Evolutionary conservation across 2,797 vertebrate genomes (phyloP), one percentile per base, ranked within the genome.

Genomic region (Gephyroberyx darwinii): DNA sequence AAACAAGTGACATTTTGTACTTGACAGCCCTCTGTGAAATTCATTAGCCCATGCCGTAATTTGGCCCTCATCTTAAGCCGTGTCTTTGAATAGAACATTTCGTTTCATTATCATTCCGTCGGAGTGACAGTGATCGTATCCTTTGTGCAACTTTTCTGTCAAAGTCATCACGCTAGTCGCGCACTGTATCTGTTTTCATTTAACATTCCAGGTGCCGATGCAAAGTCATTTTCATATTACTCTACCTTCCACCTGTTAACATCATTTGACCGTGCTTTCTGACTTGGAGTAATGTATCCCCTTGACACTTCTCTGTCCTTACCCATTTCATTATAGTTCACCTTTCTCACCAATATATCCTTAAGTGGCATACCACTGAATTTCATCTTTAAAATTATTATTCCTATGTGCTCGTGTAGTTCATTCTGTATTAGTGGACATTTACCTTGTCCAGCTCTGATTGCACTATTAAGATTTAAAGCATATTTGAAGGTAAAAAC

Each of bases 181-280:
- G 57, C 37, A 57, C 30, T 19, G 37, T 71, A 53, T 57, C 41
- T 30, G 30, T 64, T 75, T 66, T 50, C 65, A 57, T 47, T 48
- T 12, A 20, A 51, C 0, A 12, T 26, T 9, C 10, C 0, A 0
- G 17, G 35, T 60, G 30, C 50, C 22, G 54, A 22, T 50, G 51
- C 48, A 5, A 73, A 59, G 51, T 58, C 30, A 22, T 9, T 3
- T 35, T 69, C 5, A 9, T 9, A n/a, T 33, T 8, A 48, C 61
- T 65, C 45, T 19, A n/a, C 17, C 33, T 13, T 51, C 58, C 60
- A 26, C 20, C 52, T 60, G 48, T 31, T 41, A 65, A 57, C 47
- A 54, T 43, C 8, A 10, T 67, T 69, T 51, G 10, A 60, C n/a
- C 20, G 45, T 8, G 9, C 33, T 35, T 20, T 30, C 2, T 4